Evolutionary conservation across 2,888 invertebrate genomes (phyloP), one percentile per base, ranked within the genome.

Genomic region (Acleris holmiana): DNA sequence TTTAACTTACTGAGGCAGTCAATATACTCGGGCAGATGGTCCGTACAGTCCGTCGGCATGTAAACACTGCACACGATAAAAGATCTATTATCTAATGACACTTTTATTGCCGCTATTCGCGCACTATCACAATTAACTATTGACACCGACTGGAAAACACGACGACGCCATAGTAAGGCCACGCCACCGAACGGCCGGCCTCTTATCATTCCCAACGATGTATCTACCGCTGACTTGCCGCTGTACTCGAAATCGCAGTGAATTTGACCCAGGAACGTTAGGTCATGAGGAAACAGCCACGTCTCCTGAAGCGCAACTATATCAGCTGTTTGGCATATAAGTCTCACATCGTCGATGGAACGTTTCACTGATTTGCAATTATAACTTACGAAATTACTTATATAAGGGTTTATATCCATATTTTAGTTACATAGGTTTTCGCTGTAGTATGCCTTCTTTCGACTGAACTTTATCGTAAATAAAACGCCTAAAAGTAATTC

Each of bases 11-110:
- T 25, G 1, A 25, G 4, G 21, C 49, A 25, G 23, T 49, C 23
- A 5, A n/a, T 15, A n/a, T 23, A 49, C n/a, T 25, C 49, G 1
- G n/a, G 15, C 15, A 49, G n/a, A 8, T 49, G 21, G 23, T 49
- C 49, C 6, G 5, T 6, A 15, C n/a, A 49, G 15, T 49, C 49
- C 15, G 49, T 49, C n/a, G 49, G 49, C 49, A 49, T 49, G 15
- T 49, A 49, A 3, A 49, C 23, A n/a, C 23, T 23, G 5, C 23
- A 49, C 15, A 49, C 5, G 21, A 7, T 7, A 49, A n/a, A 7
- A n/a, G 2, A 23, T 13, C 6, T 49, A 49, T n/a, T 23, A 7
- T 25, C 49, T 7, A 49, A 4, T 5, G 6, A 49, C 15, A 49
- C 23, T n/a, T n/a, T n/a, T 49, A 6, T n/a, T 49, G 2, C 23